Evolutionary conservation across 2,797 vertebrate species (phyloP).

Genomic region (Synaphobranchus kaupii): DNA sequence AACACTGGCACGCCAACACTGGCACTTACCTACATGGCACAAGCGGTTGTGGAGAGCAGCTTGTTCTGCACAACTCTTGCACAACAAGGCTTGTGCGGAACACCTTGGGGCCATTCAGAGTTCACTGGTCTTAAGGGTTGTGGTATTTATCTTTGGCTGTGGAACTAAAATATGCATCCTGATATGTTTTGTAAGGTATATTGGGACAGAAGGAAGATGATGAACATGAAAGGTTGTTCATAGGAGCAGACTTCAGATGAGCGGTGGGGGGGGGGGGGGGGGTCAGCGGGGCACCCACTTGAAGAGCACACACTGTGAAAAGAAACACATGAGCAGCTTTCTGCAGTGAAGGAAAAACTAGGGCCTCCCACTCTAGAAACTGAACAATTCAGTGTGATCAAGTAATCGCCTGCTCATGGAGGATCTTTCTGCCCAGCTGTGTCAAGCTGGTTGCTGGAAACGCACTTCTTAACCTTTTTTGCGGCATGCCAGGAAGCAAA

Average conservation of each 20-base stretch:
- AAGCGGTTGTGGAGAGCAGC: too few species aligned
- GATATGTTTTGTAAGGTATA: not conserved
- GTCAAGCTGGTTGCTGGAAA: not conserved
- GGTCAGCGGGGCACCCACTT: constrained; percentile 15
- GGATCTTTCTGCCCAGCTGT: not conserved
- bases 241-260: not conserved
- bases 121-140: constrained; percentile 41
- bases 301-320: constrained; percentile 17
- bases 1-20: not conserved
- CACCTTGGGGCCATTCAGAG: constrained; percentile 18
- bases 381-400: constrained; percentile 2
- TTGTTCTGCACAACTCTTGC: too few species aligned
- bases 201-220: not conserved
- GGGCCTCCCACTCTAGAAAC: constrained; percentile 50
- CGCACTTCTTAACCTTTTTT: constrained; percentile 17
- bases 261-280: constrained; percentile 32
- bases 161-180: not conserved
- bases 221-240: not conserved
- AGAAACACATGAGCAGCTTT: not conserved
- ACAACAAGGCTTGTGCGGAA: too few species aligned
- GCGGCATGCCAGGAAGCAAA: constrained; percentile 65
- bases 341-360: constrained; percentile 1
- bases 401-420: not conserved
- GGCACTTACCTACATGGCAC: too few species aligned
- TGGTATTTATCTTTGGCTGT: not conserved